Conservation (phyloP, 1,140 invertebrate species). For the Teleopsis dalmanni region DNA sequence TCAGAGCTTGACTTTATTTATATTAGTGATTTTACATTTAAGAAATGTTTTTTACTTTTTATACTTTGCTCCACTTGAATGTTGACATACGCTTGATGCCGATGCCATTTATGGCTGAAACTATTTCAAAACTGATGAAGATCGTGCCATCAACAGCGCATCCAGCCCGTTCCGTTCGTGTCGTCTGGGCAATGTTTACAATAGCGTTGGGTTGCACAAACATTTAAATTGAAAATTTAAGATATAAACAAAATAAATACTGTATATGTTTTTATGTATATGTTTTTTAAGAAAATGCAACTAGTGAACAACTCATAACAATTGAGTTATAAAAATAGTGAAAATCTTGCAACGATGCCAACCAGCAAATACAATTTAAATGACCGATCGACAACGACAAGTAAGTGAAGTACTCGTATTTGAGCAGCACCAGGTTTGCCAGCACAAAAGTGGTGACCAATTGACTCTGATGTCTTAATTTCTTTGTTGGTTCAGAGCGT, state of each 20-base stretch:
- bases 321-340: too few relatives aligned
- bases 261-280: too few relatives aligned
- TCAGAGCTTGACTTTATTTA: neutral
- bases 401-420: too few relatives aligned
- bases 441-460: too few relatives aligned
- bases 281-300: too few relatives aligned
- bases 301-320: too few relatives aligned
- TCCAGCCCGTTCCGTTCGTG: neutral
- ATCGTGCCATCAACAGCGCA: neutral
- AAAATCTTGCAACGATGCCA: too few relatives aligned
- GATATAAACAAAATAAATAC: slow-evolving; percentile 17
- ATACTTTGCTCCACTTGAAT: neutral
- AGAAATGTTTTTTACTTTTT: neutral
- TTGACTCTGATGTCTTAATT: slow-evolving; percentile 11
- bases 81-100: neutral
- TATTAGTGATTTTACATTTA: neutral
- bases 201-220: slow-evolving; percentile 10
- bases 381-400: too few relatives aligned
- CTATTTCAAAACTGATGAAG: neutral
- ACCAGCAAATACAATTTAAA: too few relatives aligned
- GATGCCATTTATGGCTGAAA: neutral
- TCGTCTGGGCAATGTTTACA: slow-evolving; percentile 4
- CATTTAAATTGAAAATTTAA: slow-evolving; percentile 15
- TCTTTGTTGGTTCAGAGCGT: neutral
- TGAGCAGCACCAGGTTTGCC: too few relatives aligned